These are phyloP conservation scores for Phenganax subtilis DNA, from an alignment of 92 coral and sea anemone genomes.

Conservation along the genomic window DNA sequence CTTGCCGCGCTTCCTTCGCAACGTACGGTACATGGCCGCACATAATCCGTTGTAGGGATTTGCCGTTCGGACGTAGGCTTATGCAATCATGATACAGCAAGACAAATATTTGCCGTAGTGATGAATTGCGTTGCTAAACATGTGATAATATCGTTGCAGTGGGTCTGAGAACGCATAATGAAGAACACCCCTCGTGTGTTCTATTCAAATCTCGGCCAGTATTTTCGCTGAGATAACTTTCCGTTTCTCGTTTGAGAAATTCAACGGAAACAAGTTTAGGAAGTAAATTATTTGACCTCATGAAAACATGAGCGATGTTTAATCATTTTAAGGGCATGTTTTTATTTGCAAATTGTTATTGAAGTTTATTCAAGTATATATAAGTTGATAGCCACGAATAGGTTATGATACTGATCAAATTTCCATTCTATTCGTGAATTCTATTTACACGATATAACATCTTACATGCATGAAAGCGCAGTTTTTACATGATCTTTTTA, in stretches of 20 bases:
- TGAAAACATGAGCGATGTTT: not conserved
- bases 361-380: too few species aligned
- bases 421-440: too few species aligned
- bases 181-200: not conserved
- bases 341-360: too few species aligned
- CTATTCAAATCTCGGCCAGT: not conserved
- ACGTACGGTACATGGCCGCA: not conserved
- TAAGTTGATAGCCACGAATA: too few species aligned
- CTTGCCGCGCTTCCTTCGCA: not conserved
- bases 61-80: not conserved
- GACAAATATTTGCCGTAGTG: conserved; percentile 15
- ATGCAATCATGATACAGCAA: conserved; percentile 10
- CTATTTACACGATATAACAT: not conserved
- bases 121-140: conserved; percentile 13
- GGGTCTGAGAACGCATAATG: not conserved
- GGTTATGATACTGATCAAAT: too few species aligned
- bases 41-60: not conserved
- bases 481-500: not conserved
- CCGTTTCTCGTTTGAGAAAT: not conserved
- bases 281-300: not conserved
- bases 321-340: not conserved
- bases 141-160: too few species aligned
- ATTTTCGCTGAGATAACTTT: not conserved
- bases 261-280: not conserved
- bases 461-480: not conserved